Evolutionary conservation across 1,140 invertebrate genomes (phyloP).

Genomic region (Drosophila pruinosa): DNA sequence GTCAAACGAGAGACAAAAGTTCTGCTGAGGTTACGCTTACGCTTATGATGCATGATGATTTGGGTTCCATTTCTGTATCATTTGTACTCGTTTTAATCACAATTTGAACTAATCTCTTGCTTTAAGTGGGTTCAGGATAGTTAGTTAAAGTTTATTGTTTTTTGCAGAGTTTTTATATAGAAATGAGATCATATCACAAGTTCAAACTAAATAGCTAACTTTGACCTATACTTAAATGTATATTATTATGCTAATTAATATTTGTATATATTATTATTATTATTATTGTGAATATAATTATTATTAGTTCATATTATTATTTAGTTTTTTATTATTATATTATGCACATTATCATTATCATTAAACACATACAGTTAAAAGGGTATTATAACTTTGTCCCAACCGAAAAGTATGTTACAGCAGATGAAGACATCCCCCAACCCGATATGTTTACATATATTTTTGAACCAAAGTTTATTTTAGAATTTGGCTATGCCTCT

Average conservation of each 20-base stretch:
- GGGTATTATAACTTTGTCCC: no score
- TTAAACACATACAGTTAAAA: no score
- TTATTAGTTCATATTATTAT: no score
- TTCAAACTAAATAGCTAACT: not conserved
- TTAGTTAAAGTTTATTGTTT: not conserved
- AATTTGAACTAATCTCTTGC: conserved; percentile 4
- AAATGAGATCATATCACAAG: not conserved
- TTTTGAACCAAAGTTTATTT: no score
- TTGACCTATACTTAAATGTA: not conserved
- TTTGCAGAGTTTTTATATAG: not conserved
- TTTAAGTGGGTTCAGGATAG: not conserved
- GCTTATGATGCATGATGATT: conserved; percentile 53
- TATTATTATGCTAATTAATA: not conserved
- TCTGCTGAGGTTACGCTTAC: conserved; percentile 8
- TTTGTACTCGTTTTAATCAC: conserved; percentile 17
- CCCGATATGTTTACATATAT: no score
- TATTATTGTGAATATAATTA: no score
- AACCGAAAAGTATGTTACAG: no score
- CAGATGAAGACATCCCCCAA: no score
- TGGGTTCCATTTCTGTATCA: conserved; percentile 28
- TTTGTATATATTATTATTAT: no score
- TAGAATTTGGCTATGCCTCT: no score
- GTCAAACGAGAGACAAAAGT: conserved; percentile 48
- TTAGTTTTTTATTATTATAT: no score
- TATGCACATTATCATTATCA: no score